phyloP scores from a whole-genome alignment of 2,888 invertebrate genomes.

The Seira musarum region DNA sequence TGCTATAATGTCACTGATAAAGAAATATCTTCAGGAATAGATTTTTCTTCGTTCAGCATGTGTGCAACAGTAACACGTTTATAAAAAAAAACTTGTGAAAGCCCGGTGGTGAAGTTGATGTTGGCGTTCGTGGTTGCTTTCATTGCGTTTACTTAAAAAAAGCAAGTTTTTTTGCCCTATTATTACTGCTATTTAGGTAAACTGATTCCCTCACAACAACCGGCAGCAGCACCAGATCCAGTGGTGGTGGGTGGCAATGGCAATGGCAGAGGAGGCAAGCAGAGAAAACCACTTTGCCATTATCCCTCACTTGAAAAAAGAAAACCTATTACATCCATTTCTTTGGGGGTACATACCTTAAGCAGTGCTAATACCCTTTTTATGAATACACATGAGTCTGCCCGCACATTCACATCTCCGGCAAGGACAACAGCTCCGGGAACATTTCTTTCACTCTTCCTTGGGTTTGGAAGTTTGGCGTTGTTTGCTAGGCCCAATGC shows the following conservation, averaged over 20 bases:
- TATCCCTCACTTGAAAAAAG: conserved; percentile 2
- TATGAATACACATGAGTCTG: conserved; percentile 19
- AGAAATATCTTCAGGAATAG: neutral
- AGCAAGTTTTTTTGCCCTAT: conserved; percentile 12
- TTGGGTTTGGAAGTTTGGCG: neutral
- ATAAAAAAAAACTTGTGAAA: conserved; percentile 5
- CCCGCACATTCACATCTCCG: neutral
- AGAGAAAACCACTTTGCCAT: conserved; percentile 8
- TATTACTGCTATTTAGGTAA: conserved; percentile 37
- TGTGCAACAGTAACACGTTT: neutral
- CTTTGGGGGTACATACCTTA: no score
- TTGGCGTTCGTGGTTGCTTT: no score
- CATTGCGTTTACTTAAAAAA: no score
- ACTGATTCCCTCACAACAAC: conserved; percentile 28
- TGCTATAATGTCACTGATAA: neutral
- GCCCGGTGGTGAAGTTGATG: no score
- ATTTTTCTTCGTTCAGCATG: neutral
- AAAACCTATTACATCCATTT: neutral
- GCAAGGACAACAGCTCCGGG: conserved; percentile 17
- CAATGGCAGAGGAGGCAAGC: no score
- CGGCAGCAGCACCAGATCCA: no score
- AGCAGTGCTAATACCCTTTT: no score
- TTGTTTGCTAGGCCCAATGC: neutral
- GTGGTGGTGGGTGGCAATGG: no score
- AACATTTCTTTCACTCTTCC: no score